These are phyloP conservation scores for Solenodon paradoxus DNA, from an alignment of 2,113 vertebrate species.

Conservation along the genomic window DNA sequence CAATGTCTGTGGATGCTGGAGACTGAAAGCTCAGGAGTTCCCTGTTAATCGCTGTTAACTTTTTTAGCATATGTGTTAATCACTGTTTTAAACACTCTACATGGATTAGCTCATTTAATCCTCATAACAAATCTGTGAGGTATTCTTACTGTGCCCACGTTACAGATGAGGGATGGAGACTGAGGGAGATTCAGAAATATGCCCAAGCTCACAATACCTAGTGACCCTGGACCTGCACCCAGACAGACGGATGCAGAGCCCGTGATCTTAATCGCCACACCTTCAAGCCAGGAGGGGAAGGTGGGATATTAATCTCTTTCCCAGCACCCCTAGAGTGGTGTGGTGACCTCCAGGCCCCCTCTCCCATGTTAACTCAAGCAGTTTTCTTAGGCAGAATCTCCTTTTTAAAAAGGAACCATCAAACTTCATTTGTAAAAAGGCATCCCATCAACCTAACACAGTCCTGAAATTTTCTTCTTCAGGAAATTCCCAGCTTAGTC, in stretches of 20 bases:
- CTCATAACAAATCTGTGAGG: neutral
- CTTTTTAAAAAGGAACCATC: neutral
- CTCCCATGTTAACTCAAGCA: neutral
- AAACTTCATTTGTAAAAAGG: constrained; percentile 9
- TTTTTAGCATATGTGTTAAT: neutral
- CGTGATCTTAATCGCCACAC: neutral
- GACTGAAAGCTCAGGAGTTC: neutral
- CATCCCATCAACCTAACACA: neutral
- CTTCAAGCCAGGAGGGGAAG: neutral
- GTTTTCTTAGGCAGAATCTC: neutral
- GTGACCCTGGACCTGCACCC: neutral
- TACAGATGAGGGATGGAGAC: neutral
- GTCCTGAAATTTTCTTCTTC: neutral
- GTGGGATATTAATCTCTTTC: neutral
- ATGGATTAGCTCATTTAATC: constrained; percentile 13
- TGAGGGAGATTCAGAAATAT: neutral
- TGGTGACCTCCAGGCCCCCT: neutral
- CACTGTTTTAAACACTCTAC: neutral
- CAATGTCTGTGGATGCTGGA: neutral
- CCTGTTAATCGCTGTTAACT: neutral
- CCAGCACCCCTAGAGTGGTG: neutral
- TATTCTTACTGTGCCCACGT: neutral
- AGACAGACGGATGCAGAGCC: neutral
- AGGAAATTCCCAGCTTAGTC: neutral
- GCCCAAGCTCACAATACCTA: neutral